These are phyloP conservation scores for Dicyrtomina minuta DNA, from an alignment of 2,888 invertebrate species.

Conservation along the genomic window DNA sequence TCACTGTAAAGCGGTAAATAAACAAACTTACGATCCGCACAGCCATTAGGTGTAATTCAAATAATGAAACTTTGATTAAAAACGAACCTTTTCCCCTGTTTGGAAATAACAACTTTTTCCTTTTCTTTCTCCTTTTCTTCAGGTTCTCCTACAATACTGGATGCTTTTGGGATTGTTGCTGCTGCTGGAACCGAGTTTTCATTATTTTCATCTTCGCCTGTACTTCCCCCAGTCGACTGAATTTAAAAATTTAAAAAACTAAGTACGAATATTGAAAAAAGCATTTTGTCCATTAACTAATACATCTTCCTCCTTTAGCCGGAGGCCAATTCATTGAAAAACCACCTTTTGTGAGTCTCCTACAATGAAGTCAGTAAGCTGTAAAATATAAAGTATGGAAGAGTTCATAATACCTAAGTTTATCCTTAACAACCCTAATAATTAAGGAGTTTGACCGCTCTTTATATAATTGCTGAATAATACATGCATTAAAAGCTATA, in stretches of 20 bases:
- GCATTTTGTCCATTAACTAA: too few species aligned
- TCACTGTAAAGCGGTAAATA: constrained; percentile 57
- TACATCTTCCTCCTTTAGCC: too few species aligned
- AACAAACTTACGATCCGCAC: neutral
- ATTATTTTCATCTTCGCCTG: constrained; percentile 62
- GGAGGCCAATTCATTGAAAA: too few species aligned
- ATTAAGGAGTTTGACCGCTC: too few species aligned
- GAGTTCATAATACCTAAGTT: too few species aligned
- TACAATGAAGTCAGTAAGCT: too few species aligned
- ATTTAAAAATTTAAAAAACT: constrained; percentile 45
- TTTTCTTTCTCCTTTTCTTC: constrained; percentile 46
- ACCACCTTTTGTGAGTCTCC: too few species aligned
- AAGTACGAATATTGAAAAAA: too few species aligned
- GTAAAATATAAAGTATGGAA: too few species aligned
- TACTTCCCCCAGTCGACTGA: constrained; percentile 65
- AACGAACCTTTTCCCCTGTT: neutral
- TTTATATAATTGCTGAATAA: too few species aligned
- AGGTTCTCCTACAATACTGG: constrained; percentile 39
- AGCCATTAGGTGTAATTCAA: neutral
- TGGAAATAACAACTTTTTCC: constrained; percentile 4
- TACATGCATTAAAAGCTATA: too few species aligned
- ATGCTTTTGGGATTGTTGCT: constrained; percentile 57
- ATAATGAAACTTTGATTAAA: neutral
- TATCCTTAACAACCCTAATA: too few species aligned
- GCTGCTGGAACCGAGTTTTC: constrained; percentile 57